Base-by-base conservation (phyloP, 2,888 invertebrate species). In the Tipula vernalis region DNA sequence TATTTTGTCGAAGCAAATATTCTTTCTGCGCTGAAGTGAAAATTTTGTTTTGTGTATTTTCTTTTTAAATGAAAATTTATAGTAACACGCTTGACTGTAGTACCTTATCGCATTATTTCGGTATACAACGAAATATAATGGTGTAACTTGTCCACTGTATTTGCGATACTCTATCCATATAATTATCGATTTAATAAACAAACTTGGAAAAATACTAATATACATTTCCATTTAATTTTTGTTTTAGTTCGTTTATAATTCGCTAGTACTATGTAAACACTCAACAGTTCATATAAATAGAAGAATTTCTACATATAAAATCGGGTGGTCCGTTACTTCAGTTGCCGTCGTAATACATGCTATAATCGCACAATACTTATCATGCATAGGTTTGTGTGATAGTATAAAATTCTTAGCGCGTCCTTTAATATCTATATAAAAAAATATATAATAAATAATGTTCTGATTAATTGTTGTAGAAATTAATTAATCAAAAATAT, bases 21-120 rank as follows among this genome's bases (percentile, higher is more conserved):
- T 71, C 71, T 71, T 71, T 71, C 71, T 71, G 71, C 71, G 71
- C 71, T 71, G 71, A 71, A 71, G 71, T 71, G 71, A 71, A 71
- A 71, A 28, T 71, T 71, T 71, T 10, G n/a, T 5, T 71, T 6
- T 71, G 28, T 28, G 13, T 71, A 28, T 71, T 71, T 71, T 71
- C 71, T 71, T 28, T 71, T 18, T 28, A 10, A 2, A 71, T 71
- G 28, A 12, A 71, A 71, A 71, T 71, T 28, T 71, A 71, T 28
- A 71, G 71, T 71, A 10, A 18, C 71, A 71, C 71, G 28, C 10
- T 71, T 57, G 28, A 28, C 28, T 28, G 15, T 15, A 15, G 51
- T 57, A 57, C 5, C 71, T 5, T 28, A 71, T 3, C 71, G 10
- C 28, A 57, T 18, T 28, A 71, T 28, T 71, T 15, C 5, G 28